Evolutionary conservation across 1,140 invertebrate species (phyloP).

Genomic region (Tetraneura akinire): DNA sequence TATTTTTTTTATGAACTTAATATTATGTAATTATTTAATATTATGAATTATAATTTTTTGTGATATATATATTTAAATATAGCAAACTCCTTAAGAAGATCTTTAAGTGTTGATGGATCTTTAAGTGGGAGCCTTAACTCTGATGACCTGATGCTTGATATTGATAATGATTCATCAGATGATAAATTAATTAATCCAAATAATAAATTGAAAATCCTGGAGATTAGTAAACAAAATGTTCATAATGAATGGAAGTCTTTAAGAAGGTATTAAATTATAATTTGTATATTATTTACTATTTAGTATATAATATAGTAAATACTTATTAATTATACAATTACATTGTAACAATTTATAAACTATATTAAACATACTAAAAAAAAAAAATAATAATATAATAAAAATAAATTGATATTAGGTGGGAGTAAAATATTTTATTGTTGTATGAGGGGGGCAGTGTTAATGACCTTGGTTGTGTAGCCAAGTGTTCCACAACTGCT

Average conservation of each 20-base stretch:
- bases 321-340: neutral
- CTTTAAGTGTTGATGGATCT: slow-evolving; percentile 32
- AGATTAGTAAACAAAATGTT: neutral
- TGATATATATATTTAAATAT: neutral
- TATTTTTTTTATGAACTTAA: neutral
- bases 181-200: neutral
- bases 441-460: slow-evolving; percentile 36
- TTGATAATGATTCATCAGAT: slow-evolving; percentile 8
- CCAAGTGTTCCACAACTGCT: slow-evolving; percentile 20
- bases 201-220: slow-evolving; percentile 27
- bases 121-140: slow-evolving; percentile 43
- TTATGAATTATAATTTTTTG: neutral
- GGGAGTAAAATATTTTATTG: slow-evolving; percentile 40
- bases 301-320: neutral
- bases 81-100: slow-evolving; percentile 37
- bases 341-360: neutral
- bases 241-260: slow-evolving; percentile 25
- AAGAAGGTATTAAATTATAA: slow-evolving; percentile 22
- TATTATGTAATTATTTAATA: neutral
- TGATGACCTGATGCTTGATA: slow-evolving; percentile 41
- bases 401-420: slow-evolving; percentile 28
- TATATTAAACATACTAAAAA: neutral
- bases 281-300: neutral
- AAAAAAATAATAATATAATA: too few species aligned
- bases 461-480: slow-evolving; percentile 47